Evolutionary conservation across 2,797 vertebrate species (phyloP).

Genomic region (Avahi laniger): DNA sequence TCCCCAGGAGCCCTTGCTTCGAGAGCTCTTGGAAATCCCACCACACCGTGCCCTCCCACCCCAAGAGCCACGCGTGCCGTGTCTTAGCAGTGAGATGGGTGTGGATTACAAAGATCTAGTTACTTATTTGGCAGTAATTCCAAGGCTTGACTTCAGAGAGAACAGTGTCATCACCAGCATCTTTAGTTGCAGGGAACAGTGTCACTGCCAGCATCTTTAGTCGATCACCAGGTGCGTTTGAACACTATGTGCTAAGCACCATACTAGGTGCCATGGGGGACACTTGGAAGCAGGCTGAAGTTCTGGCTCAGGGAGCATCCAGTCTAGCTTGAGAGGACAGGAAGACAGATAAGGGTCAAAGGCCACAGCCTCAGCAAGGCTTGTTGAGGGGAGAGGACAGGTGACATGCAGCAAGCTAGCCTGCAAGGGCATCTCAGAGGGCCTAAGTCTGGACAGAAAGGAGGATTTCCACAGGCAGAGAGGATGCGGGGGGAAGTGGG

Average conservation of each 20-base stretch:
- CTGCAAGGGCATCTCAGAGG: not conserved
- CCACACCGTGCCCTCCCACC: too few relatives aligned
- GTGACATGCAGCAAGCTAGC: not conserved
- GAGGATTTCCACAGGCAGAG: not conserved
- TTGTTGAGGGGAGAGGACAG: not conserved
- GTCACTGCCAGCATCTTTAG: not conserved
- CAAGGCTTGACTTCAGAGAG: not conserved
- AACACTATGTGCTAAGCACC: not conserved
- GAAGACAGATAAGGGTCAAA: not conserved
- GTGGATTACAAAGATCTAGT: not conserved
- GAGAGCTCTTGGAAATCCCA: not conserved
- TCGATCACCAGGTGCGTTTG: constrained; percentile 12
- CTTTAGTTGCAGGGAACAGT: not conserved
- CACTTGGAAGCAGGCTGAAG: not conserved
- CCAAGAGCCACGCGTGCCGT: not conserved
- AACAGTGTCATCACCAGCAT: not conserved
- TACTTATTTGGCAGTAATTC: not conserved
- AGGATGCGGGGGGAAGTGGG: not conserved
- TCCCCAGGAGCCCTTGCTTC: not conserved
- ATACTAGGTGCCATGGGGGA: not conserved
- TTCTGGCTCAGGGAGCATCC: not conserved
- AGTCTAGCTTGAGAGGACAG: not conserved
- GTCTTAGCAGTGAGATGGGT: not conserved
- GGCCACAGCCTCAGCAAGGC: not conserved
- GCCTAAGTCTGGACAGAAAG: not conserved